phyloP scores from a whole-genome alignment of 2,797 vertebrate genomes.

The Pangasius sanitwongsei region DNA sequence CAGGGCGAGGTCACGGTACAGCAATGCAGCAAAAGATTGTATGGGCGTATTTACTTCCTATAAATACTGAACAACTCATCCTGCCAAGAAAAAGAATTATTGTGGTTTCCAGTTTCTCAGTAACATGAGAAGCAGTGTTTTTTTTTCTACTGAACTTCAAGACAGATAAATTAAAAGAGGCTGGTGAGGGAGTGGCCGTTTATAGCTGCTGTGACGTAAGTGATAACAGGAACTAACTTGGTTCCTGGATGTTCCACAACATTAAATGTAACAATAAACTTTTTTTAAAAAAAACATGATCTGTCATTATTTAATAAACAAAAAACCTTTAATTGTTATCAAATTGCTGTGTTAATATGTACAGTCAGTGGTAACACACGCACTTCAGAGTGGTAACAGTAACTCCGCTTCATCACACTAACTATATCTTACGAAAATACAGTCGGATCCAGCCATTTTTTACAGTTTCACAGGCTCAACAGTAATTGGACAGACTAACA shows the following conservation, averaged over 20 bases:
- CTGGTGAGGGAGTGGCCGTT: not conserved
- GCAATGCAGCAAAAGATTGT: not conserved
- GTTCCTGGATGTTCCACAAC: too few relatives aligned
- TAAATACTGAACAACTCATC: not conserved
- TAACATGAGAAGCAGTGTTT: not conserved
- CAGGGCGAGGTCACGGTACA: not conserved
- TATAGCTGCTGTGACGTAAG: not conserved
- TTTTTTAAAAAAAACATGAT: too few relatives aligned
- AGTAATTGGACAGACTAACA: too few relatives aligned
- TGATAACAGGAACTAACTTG: too few relatives aligned
- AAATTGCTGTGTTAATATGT: too few relatives aligned
- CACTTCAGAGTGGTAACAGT: too few relatives aligned
- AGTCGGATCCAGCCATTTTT: too few relatives aligned
- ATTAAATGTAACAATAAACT: too few relatives aligned
- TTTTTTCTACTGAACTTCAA: not conserved
- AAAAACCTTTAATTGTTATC: too few relatives aligned
- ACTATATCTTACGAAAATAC: not conserved
- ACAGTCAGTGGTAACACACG: too few relatives aligned
- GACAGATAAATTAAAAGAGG: not conserved
- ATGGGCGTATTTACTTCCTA: not conserved
- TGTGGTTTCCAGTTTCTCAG: not conserved
- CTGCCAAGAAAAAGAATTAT: not conserved
- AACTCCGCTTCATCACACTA: not conserved
- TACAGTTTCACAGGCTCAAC: too few relatives aligned
- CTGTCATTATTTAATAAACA: too few relatives aligned